Percentiles rank a stretch among this genome's conserved stretches.
phyloP scores from a whole-genome alignment of 2,113 vertebrate genomes.

The Burhinus bistriatus region DNA sequence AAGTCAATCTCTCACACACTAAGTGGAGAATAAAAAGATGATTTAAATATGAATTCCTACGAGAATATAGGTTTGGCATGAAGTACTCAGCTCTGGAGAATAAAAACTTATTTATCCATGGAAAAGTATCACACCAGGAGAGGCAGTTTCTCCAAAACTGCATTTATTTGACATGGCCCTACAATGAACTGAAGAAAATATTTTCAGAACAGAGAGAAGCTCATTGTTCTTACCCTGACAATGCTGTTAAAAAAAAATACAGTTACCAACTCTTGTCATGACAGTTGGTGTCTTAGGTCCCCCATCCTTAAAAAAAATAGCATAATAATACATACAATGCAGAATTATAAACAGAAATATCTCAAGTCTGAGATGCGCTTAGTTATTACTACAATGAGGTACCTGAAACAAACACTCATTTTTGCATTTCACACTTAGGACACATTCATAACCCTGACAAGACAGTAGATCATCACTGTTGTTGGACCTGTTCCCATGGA shows the following conservation, averaged over 20 bases:
- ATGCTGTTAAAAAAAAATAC: neutral
- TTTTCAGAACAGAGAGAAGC: neutral
- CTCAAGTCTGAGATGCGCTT: neutral
- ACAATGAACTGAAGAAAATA: neutral
- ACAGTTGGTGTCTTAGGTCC: neutral
- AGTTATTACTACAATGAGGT: neutral
- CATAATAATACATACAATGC: neutral
- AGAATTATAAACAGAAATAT: neutral
- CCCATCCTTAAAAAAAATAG: neutral
- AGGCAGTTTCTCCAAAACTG: neutral
- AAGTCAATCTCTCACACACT: neutral
- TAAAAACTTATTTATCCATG: neutral
- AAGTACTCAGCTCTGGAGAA: neutral
- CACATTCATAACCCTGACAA: neutral
- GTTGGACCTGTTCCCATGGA: neutral
- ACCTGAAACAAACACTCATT: neutral
- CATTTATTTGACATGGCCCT: neutral
- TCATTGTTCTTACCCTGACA: neutral
- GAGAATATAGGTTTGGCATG: neutral
- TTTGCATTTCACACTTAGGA: neutral
- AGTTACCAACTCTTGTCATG: neutral
- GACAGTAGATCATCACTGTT: neutral
- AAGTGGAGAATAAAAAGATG: neutral
- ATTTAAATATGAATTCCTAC: neutral
- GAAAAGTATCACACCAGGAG: neutral